These are phyloP conservation scores for Bradynema listronoti DNA, from an alignment of 1,140 invertebrate genomes.

Conservation along the genomic window DNA sequence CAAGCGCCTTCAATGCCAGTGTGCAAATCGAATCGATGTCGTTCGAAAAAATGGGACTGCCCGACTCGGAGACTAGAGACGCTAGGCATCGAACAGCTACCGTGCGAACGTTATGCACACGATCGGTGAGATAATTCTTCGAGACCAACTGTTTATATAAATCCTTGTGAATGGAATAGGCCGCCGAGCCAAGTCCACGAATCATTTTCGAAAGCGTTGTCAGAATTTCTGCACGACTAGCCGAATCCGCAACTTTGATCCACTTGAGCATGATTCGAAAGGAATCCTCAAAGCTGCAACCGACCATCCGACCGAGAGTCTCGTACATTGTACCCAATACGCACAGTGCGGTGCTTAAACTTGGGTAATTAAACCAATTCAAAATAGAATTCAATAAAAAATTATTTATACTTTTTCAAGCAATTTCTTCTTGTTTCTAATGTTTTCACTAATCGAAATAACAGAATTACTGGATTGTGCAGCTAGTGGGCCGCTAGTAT, in stretches of 20 bases:
- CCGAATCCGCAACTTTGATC: slow-evolving; percentile 86
- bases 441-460: no score
- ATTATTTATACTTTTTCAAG: no score
- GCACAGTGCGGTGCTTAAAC: slow-evolving; percentile 81
- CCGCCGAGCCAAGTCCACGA: slow-evolving; percentile 78
- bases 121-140: slow-evolving; percentile 74
- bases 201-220: slow-evolving; percentile 79
- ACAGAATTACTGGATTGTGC: no score
- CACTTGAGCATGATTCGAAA: slow-evolving; percentile 83
- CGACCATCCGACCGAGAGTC: slow-evolving; percentile 94
- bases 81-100: slow-evolving; percentile 76
- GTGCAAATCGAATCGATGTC: slow-evolving; percentile 82
- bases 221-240: slow-evolving; percentile 91
- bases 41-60: slow-evolving; percentile 72
- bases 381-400: no score
- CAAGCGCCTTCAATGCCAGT: slow-evolving; percentile 80
- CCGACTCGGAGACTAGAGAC: slow-evolving; percentile 76
- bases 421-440: no score
- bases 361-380: no score
- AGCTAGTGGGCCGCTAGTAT: no score
- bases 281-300: slow-evolving; percentile 92
- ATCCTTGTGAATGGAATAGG: slow-evolving; percentile 73
- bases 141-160: slow-evolving; percentile 78
- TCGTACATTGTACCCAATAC: slow-evolving; percentile 95
- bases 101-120: slow-evolving; percentile 80